These are phyloP conservation scores for Pomatorhinus ruficollis DNA, from an alignment of 2,113 vertebrate genomes.

Conservation along the genomic window DNA sequence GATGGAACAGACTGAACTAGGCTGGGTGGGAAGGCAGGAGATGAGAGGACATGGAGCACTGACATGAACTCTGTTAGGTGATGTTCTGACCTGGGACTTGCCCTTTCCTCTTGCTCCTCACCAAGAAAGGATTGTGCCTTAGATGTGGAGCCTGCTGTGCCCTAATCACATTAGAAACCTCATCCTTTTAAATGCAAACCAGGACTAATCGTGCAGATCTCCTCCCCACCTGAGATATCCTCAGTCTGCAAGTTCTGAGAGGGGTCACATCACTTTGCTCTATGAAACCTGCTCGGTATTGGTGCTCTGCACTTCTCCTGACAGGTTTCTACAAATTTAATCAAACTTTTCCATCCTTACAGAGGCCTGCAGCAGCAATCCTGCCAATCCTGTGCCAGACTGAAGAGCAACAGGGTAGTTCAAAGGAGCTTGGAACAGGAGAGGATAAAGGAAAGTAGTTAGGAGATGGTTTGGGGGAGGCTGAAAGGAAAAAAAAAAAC, in stretches of 20 bases:
- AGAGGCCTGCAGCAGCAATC: not conserved
- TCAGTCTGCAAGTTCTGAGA: not conserved
- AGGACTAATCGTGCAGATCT: not conserved
- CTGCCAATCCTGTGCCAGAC: not conserved
- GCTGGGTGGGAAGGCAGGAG: not conserved
- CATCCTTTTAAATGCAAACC: not conserved
- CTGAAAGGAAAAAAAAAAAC: not conserved
- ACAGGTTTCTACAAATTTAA: not conserved
- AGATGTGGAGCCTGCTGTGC: not conserved
- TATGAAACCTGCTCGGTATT: not conserved
- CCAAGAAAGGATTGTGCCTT: not conserved
- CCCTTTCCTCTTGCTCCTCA: not conserved
- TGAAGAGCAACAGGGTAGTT: not conserved
- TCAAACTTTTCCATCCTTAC: not conserved
- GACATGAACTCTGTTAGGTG: not conserved
- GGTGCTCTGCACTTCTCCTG: not conserved
- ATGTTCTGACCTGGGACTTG: not conserved
- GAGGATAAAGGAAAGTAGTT: not conserved
- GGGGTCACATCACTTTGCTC: not conserved
- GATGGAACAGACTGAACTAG: not conserved
- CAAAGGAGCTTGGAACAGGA: not conserved
- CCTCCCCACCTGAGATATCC: too few relatives aligned
- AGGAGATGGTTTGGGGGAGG: accelerated
- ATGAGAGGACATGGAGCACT: not conserved
- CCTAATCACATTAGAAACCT: not conserved